Evolutionary conservation across 2,888 invertebrate species (phyloP).

Genomic region (Catocala fraxini): DNA sequence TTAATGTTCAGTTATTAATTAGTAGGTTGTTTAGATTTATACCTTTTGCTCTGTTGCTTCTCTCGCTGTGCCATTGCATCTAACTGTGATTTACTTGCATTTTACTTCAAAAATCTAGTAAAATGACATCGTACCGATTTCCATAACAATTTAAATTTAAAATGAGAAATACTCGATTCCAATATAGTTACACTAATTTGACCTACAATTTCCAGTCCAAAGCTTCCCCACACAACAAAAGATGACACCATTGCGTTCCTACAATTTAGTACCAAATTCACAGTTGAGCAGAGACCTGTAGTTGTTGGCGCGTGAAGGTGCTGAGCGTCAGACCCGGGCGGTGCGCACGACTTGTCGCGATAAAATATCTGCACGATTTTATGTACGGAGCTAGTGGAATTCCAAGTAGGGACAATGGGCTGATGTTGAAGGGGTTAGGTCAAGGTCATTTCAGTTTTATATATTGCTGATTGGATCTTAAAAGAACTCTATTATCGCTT

Average conservation of each 20-base stretch:
- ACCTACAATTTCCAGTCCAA: background rate
- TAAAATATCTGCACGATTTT: conserved; percentile 4
- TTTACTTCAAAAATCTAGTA: no score
- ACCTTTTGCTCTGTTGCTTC: no score
- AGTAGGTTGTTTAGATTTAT: no score
- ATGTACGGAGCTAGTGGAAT: background rate
- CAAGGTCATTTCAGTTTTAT: background rate
- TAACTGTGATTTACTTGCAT: no score
- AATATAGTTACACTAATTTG: background rate
- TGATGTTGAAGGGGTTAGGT: background rate
- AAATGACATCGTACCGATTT: no score
- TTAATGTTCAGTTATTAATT: no score
- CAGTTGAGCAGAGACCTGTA: background rate
- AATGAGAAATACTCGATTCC: no score
- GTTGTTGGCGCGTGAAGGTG: conserved; percentile 2
- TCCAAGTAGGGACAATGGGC: background rate
- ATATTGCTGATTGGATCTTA: no score
- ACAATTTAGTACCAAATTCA: conserved; percentile 3
- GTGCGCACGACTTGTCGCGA: conserved; percentile 1
- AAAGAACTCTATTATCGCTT: no score
- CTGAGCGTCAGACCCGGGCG: background rate
- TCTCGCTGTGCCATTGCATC: no score
- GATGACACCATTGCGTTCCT: conserved; percentile 1
- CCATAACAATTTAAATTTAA: no score
- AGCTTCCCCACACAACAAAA: background rate